Evolutionary conservation across 64 coral and sea anemone genomes (phyloP), one percentile per base, ranked within the genome.

Genomic region (Actinia equina): DNA sequence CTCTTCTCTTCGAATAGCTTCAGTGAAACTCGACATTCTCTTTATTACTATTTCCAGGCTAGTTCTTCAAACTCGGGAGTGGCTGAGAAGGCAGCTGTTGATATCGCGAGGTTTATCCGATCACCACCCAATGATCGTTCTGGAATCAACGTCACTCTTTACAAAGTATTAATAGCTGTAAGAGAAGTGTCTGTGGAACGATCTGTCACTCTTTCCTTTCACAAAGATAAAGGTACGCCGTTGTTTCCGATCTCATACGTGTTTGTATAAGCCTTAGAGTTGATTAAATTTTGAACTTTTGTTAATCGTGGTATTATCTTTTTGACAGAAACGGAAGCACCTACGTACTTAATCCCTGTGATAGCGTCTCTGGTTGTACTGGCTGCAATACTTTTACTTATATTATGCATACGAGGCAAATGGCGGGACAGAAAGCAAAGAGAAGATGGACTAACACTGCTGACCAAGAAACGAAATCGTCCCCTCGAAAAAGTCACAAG

Each of bases 291-390:
- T 30, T 3, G 20, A 20, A 17, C 20, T 45, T 42, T 27, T 88
- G 5, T 19, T 51, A 19, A 17, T 18, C 2, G 60, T 22, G 19
- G 11, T 83, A 11, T 9, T 65, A 22, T 59, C 65, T 5, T 42
- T 52, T 93, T 59, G 5, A 60, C 41, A 81, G 78, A 81, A 23
- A 81, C 79, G 90, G 94, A 86, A 62, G 88, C 94, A 52, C 94
- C 91, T 7, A 90, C 89, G 18, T 97, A 93, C 67, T 77, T 97
- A 12, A 97, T 97, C 41, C 94, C 94, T 30, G 51, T 97, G 37
- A 97, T 97, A 76, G 94, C 94, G 0, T 97, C 94, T 56, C 88
- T 97, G 7, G 94, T 97, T 19, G 94, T 97, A 14, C 77, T 97
- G 49, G 94, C 94, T 71, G 94, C 94, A 51, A 97, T 97, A 60